Base-by-base conservation (phyloP, 2,113 vertebrate species). In the Podarcis muralis region DNA sequence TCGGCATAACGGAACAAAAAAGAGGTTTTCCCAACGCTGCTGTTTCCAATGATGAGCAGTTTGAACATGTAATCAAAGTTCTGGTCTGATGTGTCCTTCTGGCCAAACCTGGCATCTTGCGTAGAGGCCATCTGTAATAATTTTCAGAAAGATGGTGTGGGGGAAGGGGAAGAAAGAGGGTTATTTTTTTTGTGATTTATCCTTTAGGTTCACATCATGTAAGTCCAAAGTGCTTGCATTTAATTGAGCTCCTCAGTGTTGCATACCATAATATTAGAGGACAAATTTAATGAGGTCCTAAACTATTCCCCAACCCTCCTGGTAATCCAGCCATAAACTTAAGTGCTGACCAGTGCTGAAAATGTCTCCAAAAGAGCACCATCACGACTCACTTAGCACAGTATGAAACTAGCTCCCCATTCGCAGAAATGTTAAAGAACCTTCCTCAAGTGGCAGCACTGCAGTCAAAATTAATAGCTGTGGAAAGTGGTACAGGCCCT, bases 61-160 rank as follows among this genome's bases (percentile, higher is more conserved):
- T 99, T 99, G 94, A 99, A 99, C 98, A 99, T 99, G 95, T 98
- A 98, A 96, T 99, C 98, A 86, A 98, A 99, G 96, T 99, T 98
- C 95, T 98, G 98, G 93, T 99, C 98, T 1, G 98, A 98, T 53
- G 97, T 97, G 91, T 98, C 98, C 92, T 99, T 99, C 93, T 98
- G 98, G 89, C 97, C 95, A 87, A 92, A 95, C 95, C 98, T 97
- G 79, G 94, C 94, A 90, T 98, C 98, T 95, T 99, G 98, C 93
- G 97, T 96, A 91, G 97, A 97, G 94, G 98, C 97, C 98, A 99
- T 98, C 98, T 99, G 94, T 81, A 93, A 53, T 53, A 53, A 91
- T 77, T 77, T 35, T 53, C 53, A 78, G 59, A 84, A 57, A 83
- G 27, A 12, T 62, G 18, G 59, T 20, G 59, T 20, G 59, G 69